Percentiles rank a stretch among this genome's conserved stretches.
Conservation (phyloP, 2,113 vertebrate species). For the Psittacula cyanocephala region DNA sequence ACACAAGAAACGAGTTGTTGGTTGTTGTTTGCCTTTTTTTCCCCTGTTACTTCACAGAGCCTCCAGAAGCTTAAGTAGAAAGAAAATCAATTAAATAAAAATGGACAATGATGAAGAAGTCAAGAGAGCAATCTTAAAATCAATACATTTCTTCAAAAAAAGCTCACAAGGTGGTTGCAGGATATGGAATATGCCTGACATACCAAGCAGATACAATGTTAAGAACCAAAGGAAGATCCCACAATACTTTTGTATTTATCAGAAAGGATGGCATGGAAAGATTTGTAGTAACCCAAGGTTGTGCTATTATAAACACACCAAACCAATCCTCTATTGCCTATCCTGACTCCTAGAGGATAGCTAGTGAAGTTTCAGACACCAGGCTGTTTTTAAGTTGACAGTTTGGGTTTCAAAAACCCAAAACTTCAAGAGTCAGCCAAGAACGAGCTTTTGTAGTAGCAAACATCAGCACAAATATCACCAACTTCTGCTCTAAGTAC, state of each 20-base stretch:
- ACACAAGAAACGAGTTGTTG: neutral
- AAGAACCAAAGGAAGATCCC: neutral
- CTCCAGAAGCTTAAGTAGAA: slow-evolving; percentile 46
- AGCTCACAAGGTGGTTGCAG: slow-evolving; percentile 25
- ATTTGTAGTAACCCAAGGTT: neutral
- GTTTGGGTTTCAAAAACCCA: neutral
- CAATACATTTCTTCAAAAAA: slow-evolving; percentile 68
- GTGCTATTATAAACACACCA: neutral
- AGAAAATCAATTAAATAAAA: slow-evolving; percentile 77
- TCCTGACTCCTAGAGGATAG: neutral
- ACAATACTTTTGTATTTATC: neutral
- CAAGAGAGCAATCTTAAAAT: slow-evolving; percentile 78
- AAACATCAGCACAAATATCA: neutral
- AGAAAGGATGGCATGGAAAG: neutral
- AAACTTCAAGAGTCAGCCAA: neutral
- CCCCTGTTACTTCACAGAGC: neutral
- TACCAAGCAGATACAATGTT: neutral
- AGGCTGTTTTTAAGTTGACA: neutral
- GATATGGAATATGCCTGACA: slow-evolving; percentile 38
- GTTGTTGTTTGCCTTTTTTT: neutral
- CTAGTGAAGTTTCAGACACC: neutral
- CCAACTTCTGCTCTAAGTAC: neutral
- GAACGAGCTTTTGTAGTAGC: neutral
- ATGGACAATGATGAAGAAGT: slow-evolving; percentile 75
- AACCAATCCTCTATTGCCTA: neutral